Conservation (phyloP, 2,113 vertebrate species). For the Xenotilapia caudafasciata region DNA sequence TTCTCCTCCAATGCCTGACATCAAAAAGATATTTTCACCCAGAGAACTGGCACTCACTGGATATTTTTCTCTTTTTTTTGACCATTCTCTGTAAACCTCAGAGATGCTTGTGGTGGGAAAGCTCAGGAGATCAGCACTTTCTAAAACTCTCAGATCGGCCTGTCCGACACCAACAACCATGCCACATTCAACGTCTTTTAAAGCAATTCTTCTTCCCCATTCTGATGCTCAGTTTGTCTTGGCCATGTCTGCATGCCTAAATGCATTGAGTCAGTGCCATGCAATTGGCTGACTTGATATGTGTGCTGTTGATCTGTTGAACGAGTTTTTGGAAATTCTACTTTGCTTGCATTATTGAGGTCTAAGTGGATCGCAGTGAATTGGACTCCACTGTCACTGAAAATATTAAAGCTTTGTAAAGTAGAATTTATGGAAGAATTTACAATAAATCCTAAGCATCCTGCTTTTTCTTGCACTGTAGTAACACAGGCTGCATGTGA, state of each 20-base stretch:
- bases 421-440: background rate
- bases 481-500: background rate
- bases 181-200: background rate
- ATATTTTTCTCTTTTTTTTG: background rate
- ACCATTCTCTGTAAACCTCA: background rate
- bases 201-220: background rate
- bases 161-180: background rate
- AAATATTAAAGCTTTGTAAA: background rate
- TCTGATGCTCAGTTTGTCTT: background rate
- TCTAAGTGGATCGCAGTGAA: background rate
- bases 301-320: background rate
- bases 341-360: background rate
- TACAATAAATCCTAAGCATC: background rate
- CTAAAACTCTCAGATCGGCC: background rate
- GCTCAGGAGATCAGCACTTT: background rate
- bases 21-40: background rate
- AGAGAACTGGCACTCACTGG: background rate
- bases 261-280: background rate
- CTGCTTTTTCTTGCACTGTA: rapidly evolving
- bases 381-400: background rate
- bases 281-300: background rate
- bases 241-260: rapidly evolving
- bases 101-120: background rate
- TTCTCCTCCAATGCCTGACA: background rate
- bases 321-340: background rate